phyloP scores from a whole-genome alignment of 2,113 vertebrate species.

The Herpailurus yagouaroundi region DNA sequence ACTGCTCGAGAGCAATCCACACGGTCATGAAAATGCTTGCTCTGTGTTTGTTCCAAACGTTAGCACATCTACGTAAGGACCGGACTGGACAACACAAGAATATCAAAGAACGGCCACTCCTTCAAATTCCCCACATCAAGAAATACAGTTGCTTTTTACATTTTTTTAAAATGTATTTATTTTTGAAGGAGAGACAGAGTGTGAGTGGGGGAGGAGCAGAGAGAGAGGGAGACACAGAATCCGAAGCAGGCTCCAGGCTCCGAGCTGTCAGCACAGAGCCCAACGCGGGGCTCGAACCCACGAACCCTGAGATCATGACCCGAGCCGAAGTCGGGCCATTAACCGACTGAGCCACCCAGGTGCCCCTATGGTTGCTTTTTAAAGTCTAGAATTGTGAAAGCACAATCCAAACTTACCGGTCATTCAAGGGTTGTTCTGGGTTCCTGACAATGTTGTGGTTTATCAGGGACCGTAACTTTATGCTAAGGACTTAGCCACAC shows the following conservation, averaged over 20 bases:
- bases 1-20: background rate
- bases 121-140: background rate
- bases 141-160: background rate
- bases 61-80: background rate
- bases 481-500: background rate
- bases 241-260: no score
- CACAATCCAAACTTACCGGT: background rate
- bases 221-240: no score
- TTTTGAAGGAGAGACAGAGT: no score
- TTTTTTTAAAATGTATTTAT: no score
- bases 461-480: background rate
- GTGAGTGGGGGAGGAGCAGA: no score
- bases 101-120: background rate
- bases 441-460: background rate
- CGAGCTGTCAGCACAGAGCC: no score
- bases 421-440: background rate
- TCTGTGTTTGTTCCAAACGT: background rate
- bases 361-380: background rate
- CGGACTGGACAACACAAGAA: background rate
- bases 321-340: no score
- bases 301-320: no score
- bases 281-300: no score
- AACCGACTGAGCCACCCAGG: no score
- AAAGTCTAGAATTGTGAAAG: background rate
- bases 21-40: background rate